phyloP scores from a whole-genome alignment of 2,888 invertebrate genomes.

The Thecophora atra region DNA sequence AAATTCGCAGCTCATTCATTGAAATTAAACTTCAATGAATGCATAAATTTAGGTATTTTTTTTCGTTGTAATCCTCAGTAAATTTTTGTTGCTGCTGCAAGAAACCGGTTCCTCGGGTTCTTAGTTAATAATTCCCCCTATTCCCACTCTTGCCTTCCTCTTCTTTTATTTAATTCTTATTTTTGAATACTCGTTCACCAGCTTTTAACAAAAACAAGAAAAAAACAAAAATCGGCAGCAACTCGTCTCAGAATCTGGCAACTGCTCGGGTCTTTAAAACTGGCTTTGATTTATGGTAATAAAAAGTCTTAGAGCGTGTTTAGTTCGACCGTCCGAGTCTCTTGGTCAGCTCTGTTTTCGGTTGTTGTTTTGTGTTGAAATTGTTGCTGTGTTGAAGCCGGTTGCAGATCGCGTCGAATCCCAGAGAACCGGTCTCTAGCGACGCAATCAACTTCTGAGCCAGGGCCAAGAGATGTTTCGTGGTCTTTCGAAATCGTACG shows the following conservation, averaged over 20 bases:
- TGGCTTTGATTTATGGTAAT: neutral
- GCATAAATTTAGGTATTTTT: conserved; percentile 4
- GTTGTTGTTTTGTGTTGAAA: neutral
- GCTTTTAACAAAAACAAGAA: neutral
- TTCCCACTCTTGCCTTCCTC: neutral
- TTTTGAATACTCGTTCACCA: neutral
- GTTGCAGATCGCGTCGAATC: neutral
- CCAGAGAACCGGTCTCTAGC: neutral
- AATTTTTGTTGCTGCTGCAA: neutral
- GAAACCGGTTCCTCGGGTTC: neutral
- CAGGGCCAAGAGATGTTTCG: neutral
- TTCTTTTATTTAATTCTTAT: neutral
- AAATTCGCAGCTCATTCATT: neutral
- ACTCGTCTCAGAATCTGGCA: neutral
- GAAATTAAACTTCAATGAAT: conserved; percentile 1
- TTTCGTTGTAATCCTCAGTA: neutral
- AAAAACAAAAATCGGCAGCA: too few relatives aligned
- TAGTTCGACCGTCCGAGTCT: neutral
- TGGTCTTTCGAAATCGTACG: too few relatives aligned
- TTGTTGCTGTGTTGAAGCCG: neutral
- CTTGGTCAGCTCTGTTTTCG: neutral
- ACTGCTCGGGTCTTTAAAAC: neutral
- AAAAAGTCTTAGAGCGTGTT: neutral
- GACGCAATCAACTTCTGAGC: neutral
- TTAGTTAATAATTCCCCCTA: too few relatives aligned